A percentile compares a stretch with the other conserved stretches of the same genome.
phyloP scores from a whole-genome alignment of 2,113 vertebrate species.

The Hyperopisus bebe region DNA sequence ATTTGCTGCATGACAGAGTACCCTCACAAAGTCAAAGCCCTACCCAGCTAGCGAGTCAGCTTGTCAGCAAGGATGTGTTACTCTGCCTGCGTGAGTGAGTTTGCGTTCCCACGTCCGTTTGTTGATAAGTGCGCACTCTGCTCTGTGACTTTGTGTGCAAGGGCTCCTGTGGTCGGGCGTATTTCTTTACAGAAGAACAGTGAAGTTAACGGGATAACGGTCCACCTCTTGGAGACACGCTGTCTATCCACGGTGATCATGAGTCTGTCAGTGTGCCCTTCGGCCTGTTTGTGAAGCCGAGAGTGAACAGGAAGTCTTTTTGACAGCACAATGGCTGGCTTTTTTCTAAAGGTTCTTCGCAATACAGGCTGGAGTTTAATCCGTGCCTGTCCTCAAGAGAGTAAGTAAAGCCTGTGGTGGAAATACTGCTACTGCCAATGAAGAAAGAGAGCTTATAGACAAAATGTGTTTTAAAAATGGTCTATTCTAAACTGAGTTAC shows the following conservation, averaged over 20 bases:
- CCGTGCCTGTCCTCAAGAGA: neutral
- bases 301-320: neutral
- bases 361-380: neutral
- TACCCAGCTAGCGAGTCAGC: neutral
- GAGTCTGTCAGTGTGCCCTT: neutral
- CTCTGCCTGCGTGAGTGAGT: neutral
- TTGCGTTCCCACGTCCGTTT: neutral
- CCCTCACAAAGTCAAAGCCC: neutral
- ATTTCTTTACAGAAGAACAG: neutral
- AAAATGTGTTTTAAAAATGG: conserved; percentile 24
- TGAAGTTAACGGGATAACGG: neutral
- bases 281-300: neutral
- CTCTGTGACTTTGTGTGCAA: neutral
- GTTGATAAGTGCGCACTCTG: neutral
- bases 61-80: neutral
- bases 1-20: conserved; percentile 2
- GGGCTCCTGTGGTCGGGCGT: neutral
- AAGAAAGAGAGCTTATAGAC: conserved; percentile 19
- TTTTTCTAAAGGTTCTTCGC: neutral
- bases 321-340: neutral
- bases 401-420: neutral
- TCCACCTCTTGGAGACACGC: neutral
- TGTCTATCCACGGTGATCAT: neutral
- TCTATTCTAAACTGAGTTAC: conserved; percentile 32
- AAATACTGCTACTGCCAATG: neutral